Evolutionary conservation across 1,140 invertebrate species (phyloP).

Genomic region (Apis florea): DNA sequence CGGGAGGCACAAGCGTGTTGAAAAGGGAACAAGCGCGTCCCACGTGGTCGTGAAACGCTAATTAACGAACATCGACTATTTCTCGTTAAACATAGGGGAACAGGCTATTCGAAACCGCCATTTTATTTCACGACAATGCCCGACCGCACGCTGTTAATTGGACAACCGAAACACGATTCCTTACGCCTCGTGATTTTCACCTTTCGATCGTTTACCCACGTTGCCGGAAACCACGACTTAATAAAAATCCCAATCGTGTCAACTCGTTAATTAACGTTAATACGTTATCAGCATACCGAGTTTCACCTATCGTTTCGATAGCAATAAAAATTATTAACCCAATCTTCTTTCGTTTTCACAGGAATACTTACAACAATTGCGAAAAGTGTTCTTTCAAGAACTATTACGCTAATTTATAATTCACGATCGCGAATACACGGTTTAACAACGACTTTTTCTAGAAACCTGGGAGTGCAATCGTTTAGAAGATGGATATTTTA

Average conservation of each 20-base stretch:
- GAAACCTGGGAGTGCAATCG: neutral
- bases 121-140: conserved; percentile 38
- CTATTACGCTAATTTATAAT: too few species aligned
- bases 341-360: too few species aligned
- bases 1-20: neutral
- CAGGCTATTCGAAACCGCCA: conserved; percentile 17
- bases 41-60: conserved; percentile 15
- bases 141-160: conserved; percentile 31
- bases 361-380: too few species aligned
- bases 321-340: too few species aligned
- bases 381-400: too few species aligned
- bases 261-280: conserved; percentile 23
- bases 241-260: neutral
- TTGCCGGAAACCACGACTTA: conserved; percentile 3
- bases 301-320: too few species aligned
- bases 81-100: conserved; percentile 30
- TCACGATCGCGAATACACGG: too few species aligned
- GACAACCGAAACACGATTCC: conserved; percentile 38
- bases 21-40: neutral
- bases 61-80: conserved; percentile 26
- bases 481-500: neutral
- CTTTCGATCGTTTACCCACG: conserved; percentile 8
- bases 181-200: conserved; percentile 23
- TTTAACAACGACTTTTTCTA: neutral
- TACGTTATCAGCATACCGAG: too few species aligned